Conservation (phyloP, 2,888 invertebrate species). For the Monochamus alternatus region DNA sequence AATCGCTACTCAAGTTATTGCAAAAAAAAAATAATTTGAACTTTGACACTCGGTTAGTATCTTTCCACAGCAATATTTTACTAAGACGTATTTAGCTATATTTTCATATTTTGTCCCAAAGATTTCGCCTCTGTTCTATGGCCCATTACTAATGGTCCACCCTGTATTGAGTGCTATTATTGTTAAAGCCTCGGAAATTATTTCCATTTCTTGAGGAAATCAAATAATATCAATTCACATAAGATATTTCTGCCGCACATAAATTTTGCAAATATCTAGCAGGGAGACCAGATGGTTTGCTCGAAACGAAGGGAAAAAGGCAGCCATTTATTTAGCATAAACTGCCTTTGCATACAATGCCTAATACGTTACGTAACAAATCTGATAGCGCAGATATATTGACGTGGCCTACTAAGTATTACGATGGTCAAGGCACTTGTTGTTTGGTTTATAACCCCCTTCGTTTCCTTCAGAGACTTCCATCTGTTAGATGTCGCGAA, state of each 20-base stretch:
- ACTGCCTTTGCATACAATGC: constrained; percentile 1
- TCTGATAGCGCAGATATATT: not conserved
- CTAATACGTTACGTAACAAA: not conserved
- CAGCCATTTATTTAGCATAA: constrained; percentile 1
- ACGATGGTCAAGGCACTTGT: not conserved
- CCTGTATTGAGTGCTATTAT: no score
- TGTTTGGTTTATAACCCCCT: not conserved
- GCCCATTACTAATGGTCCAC: no score
- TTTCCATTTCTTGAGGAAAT: no score
- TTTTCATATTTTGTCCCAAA: no score
- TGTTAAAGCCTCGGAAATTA: no score
- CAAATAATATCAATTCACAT: not conserved
- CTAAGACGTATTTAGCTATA: no score
- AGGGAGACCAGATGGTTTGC: not conserved
- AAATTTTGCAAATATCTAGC: not conserved
- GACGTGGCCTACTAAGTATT: constrained; percentile 4
- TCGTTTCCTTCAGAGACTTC: not conserved
- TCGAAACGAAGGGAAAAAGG: not conserved
- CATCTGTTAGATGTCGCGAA: not conserved
- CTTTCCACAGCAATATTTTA: no score
- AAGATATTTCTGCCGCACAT: not conserved
- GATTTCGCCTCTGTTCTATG: no score
- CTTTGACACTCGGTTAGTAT: no score
- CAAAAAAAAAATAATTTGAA: no score
- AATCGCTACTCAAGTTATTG: no score